phyloP scores from a whole-genome alignment of 1,140 invertebrate genomes.

The Dinothrombium tinctorium region DNA sequence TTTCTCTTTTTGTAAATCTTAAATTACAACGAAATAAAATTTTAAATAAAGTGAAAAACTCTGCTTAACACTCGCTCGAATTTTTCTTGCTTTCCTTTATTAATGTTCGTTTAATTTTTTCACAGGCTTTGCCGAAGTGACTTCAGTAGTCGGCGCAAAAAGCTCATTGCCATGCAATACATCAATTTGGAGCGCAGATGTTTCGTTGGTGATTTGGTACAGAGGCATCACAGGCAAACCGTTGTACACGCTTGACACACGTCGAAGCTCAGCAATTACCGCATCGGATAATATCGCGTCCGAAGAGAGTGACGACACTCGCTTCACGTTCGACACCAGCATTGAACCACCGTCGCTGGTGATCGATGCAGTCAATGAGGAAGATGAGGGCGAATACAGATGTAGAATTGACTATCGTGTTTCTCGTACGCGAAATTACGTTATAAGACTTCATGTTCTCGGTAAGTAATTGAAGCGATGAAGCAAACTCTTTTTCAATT shows the following conservation, averaged over 20 bases:
- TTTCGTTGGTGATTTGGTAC: constrained; percentile 61
- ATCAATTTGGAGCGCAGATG: constrained; percentile 35
- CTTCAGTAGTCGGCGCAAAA: constrained; percentile 39
- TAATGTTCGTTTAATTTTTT: too few relatives aligned
- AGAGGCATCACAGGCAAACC: constrained; percentile 32
- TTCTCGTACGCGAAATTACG: constrained; percentile 38
- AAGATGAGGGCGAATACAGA: constrained; percentile 45
- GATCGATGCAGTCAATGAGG: constrained; percentile 43
- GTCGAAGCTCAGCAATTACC: too few relatives aligned
- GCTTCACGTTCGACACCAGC: constrained; percentile 7
- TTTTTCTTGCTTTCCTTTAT: too few relatives aligned
- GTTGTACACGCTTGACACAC: constrained; percentile 15
- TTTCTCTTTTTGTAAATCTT: too few relatives aligned
- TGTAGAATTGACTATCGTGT: constrained; percentile 71
- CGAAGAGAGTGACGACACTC: not conserved
- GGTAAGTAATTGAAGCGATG: too few relatives aligned
- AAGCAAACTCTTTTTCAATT: too few relatives aligned
- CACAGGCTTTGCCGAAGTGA: constrained; percentile 12
- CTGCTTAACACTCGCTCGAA: too few relatives aligned
- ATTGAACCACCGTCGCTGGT: constrained; percentile 34
- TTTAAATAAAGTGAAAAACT: too few relatives aligned
- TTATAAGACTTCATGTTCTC: constrained; percentile 14
- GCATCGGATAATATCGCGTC: too few relatives aligned
- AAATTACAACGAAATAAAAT: too few relatives aligned
- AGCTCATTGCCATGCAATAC: constrained; percentile 58